These are phyloP conservation scores for Tadarida brasiliensis DNA, from an alignment of 2,797 vertebrate species.

Conservation along the genomic window DNA sequence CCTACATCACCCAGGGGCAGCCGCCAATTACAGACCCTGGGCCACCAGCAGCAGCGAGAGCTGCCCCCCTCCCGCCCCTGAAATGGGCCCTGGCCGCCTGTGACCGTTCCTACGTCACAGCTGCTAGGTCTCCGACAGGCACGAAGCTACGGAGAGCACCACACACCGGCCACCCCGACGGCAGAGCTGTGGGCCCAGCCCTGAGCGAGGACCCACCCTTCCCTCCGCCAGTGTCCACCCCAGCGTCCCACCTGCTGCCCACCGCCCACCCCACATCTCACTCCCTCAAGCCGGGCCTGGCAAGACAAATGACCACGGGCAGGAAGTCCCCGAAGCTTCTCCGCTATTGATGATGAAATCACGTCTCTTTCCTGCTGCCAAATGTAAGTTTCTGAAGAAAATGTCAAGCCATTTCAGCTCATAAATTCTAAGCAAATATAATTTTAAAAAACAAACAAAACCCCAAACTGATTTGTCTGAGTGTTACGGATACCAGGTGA, in stretches of 20 bases:
- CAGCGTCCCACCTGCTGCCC: too few species aligned
- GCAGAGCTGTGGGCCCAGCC: rapidly evolving
- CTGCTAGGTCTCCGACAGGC: too few species aligned
- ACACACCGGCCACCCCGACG: rapidly evolving
- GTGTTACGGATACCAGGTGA: too few species aligned
- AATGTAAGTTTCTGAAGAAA: neutral
- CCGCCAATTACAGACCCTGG: neutral
- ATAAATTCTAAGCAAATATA: neutral
- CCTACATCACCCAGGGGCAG: rapidly evolving
- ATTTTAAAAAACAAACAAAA: neutral
- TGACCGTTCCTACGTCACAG: rapidly evolving
- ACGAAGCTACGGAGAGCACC: neutral
- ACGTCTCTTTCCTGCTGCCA: neutral
- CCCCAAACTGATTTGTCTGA: rapidly evolving
- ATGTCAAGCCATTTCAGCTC: neutral
- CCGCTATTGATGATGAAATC: neutral
- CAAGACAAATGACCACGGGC: rapidly evolving
- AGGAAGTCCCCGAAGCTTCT: neutral
- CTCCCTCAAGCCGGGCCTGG: neutral
- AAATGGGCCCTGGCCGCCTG: rapidly evolving
- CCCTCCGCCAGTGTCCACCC: rapidly evolving
- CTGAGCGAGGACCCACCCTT: neutral
- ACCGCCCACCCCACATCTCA: rapidly evolving
- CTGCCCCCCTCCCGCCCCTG: rapidly evolving
- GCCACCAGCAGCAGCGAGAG: neutral